phyloP scores from a whole-genome alignment of 2,888 invertebrate genomes.

The Conomelus anceps region DNA sequence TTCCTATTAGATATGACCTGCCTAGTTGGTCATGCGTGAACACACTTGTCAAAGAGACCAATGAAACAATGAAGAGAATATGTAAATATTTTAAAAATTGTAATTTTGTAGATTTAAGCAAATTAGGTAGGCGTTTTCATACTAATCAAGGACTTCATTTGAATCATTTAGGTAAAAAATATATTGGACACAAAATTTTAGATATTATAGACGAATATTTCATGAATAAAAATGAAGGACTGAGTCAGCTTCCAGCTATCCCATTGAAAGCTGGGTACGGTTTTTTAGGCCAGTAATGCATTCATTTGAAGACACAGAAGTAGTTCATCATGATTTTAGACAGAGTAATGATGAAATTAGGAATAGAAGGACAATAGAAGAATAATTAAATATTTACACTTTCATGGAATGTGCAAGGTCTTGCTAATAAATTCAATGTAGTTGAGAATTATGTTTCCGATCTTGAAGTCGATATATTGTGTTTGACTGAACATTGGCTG shows the following conservation, averaged over 20 bases:
- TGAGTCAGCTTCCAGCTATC: not conserved
- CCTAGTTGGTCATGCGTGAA: not conserved
- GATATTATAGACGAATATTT: not conserved
- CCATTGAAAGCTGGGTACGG: not conserved
- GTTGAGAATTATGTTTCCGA: not conserved
- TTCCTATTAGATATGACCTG: not conserved
- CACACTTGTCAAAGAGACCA: not conserved
- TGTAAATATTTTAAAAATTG: not conserved
- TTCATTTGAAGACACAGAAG: too few relatives aligned
- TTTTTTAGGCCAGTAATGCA: not conserved
- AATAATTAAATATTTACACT: not conserved
- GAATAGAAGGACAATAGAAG: too few relatives aligned
- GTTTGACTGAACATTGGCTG: not conserved
- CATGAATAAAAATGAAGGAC: not conserved
- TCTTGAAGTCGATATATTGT: not conserved
- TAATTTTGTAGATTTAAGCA: not conserved
- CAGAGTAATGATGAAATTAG: too few relatives aligned
- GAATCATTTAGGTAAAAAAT: not conserved
- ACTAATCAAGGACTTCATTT: not conserved
- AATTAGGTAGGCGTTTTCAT: not conserved
- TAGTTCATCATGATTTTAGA: too few relatives aligned
- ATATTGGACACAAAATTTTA: not conserved
- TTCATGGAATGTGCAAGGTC: not conserved
- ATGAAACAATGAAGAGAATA: not conserved
- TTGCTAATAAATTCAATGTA: not conserved